phyloP scores from a whole-genome alignment of 2,797 vertebrate genomes.

The Taeniopygia guttata region DNA sequence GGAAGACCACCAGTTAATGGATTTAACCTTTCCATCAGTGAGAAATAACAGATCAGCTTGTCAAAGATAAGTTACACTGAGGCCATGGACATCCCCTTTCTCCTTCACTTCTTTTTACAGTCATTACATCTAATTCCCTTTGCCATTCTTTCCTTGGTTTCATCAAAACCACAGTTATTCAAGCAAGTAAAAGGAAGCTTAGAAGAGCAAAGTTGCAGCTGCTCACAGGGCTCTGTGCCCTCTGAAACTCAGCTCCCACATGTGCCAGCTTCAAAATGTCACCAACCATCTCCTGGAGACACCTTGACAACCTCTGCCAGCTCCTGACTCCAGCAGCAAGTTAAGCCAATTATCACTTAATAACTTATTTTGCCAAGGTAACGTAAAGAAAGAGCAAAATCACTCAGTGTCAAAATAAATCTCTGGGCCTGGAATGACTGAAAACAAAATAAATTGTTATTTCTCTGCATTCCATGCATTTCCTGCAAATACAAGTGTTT shows the following conservation, averaged over 20 bases:
- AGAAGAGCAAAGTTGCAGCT: background rate
- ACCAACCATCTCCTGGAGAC: background rate
- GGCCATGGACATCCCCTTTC: background rate
- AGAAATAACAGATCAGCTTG: background rate
- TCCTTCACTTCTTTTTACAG: slow-evolving; percentile 35
- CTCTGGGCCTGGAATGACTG: background rate
- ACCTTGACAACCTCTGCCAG: background rate
- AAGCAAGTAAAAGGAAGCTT: slow-evolving; percentile 11
- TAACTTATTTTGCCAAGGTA: background rate
- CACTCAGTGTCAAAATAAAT: background rate
- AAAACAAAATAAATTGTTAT: background rate
- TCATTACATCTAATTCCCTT: background rate
- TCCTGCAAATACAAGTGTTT: background rate
- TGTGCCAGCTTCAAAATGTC: background rate
- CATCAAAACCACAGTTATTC: background rate
- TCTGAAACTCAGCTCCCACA: background rate
- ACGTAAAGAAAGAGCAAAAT: background rate
- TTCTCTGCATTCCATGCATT: background rate
- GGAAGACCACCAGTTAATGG: slow-evolving; percentile 43
- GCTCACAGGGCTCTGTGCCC: background rate
- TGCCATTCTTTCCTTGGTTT: background rate
- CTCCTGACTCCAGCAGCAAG: background rate
- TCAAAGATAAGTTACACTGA: background rate
- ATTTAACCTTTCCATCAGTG: slow-evolving; percentile 33
- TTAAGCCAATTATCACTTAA: background rate